These are phyloP conservation scores for Picathartes gymnocephalus DNA, from an alignment of 2,113 vertebrate genomes.

Conservation along the genomic window DNA sequence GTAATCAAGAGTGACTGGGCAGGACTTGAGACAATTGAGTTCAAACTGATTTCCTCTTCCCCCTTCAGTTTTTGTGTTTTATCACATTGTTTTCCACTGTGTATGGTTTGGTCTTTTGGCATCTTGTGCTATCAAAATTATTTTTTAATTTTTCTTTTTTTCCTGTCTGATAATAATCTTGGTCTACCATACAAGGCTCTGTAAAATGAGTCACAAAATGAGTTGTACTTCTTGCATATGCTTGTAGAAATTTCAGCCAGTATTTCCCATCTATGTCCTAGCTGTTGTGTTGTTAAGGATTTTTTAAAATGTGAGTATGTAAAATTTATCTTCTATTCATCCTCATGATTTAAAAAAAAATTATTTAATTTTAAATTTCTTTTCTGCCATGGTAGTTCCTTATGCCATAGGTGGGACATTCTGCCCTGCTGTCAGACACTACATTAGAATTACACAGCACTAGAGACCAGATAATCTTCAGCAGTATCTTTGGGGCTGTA, in stretches of 20 bases:
- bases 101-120: not conserved
- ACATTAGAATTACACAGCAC: not conserved
- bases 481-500: not conserved
- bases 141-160: not conserved
- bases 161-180: not conserved
- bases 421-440: not conserved
- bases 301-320: not conserved
- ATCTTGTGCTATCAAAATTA: not conserved
- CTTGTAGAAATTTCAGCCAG: not conserved
- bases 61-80: not conserved
- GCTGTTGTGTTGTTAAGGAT: not conserved
- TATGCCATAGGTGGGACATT: not conserved
- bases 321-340: not conserved
- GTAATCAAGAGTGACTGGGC: conserved; percentile 32
- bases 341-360: accelerated
- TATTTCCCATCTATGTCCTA: not conserved
- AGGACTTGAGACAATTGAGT: conserved; percentile 41
- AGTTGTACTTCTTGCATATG: not conserved
- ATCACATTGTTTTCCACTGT: conserved; percentile 11
- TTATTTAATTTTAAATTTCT: not conserved
- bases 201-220: not conserved
- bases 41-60: conserved; percentile 36
- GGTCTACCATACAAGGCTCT: not conserved
- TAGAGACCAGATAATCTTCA: not conserved
- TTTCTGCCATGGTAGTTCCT: not conserved